Evolutionary conservation across 2,113 vertebrate species (phyloP), one percentile per base, ranked within the genome.

Genomic region (Nematolebias whitei): DNA sequence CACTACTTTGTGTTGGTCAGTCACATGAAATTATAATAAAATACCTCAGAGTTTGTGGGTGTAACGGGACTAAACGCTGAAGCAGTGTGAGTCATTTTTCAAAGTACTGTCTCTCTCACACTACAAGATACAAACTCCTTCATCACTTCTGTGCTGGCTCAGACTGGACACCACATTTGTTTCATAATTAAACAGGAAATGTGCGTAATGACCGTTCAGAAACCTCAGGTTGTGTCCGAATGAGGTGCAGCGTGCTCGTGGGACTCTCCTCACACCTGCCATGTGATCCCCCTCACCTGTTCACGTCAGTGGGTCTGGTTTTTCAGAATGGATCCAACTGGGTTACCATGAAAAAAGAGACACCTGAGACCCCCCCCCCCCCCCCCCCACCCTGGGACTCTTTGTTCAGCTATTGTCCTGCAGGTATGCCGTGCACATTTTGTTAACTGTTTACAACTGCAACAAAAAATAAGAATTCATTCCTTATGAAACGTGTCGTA

Each of bases 241-340:
- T 40, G 14, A 58, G 23, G 57, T 32, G 29, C 61, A 5, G 20
- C 38, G 57, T 67, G 45, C 29, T 29, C 2, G 1, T 53, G 61
- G 62, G 68, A 78, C 2, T 26, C 12, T 53, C 59, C 69, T 70
- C 78, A 82, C 84, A 45, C 82, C 80, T 66, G 76, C 63, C 69
- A 76, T 47, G 49, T 58, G 74, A 76, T 76, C 67, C 68, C 40
- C 62, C 8, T 61, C 60, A 58, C 58, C 39, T 57, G 68, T 23
- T 19, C 47, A 68, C 74, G 71, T 58, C 65, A 82, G 68, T 58
- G 71, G 29, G 22, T 39, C 56, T 24, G 26, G 56, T 71, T 35
- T 72, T 77, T 73, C 79, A 79, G 71, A 71, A 82, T 76, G 57
- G 61, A 67, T 75, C 64, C 40, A 79, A 74, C 59, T 69, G 55